Evolutionary conservation across 2,888 invertebrate genomes (phyloP).

Genomic region (Thecophora atra): DNA sequence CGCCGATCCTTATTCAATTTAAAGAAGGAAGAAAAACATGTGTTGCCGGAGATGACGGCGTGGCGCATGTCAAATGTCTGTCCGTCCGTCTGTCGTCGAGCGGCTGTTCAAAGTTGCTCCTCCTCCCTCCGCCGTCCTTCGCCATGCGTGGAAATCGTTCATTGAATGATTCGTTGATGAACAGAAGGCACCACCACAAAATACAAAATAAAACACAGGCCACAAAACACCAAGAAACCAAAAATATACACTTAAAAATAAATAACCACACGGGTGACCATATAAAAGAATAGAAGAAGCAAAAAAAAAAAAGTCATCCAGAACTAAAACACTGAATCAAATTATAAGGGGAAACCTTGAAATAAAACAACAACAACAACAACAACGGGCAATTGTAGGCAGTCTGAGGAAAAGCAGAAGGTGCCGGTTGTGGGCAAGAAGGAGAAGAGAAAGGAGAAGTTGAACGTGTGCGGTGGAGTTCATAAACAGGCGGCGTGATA

Average conservation of each 20-base stretch:
- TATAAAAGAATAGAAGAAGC: neutral
- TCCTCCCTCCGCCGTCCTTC: too few species aligned
- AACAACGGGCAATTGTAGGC: neutral
- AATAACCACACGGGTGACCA: neutral
- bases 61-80: conserved; percentile 26
- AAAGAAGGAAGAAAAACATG: conserved; percentile 10
- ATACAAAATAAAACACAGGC: conserved; percentile 1
- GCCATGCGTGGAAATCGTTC: too few species aligned
- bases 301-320: neutral
- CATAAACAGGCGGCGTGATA: conserved; percentile 23
- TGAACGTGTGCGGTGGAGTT: neutral
- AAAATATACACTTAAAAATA: neutral
- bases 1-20: conserved; percentile 27
- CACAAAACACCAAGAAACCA: neutral
- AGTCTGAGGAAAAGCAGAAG: neutral
- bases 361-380: conserved; percentile 1
- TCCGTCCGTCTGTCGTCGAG: conserved; percentile 8
- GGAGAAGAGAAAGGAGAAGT: conserved; percentile 4
- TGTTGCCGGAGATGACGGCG: conserved; percentile 13
- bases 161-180: neutral
- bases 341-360: conserved; percentile 33
- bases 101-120: too few species aligned
- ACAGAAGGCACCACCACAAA: neutral
- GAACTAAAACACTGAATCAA: neutral
- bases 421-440: neutral